Evolutionary conservation across 2,113 vertebrate species (phyloP).

Genomic region (Amblyopsis rosae): DNA sequence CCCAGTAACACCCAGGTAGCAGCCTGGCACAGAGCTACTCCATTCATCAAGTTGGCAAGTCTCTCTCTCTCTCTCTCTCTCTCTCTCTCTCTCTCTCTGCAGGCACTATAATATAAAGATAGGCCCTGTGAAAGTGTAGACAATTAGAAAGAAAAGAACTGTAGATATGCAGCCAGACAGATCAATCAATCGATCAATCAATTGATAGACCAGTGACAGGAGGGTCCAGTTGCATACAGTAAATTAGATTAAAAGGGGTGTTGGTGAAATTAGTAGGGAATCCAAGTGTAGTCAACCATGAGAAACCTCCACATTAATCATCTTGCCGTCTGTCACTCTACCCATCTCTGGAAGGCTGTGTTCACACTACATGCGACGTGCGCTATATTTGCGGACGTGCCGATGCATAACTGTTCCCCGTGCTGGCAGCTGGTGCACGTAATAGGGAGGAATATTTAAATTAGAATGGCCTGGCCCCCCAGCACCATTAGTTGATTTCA

Average conservation of each 20-base stretch:
- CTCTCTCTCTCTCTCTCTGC: neutral
- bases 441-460: no score
- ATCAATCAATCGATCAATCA: conserved; percentile 17
- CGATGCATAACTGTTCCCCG: no score
- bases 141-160: conserved; percentile 4
- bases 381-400: no score
- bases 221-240: neutral
- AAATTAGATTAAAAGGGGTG: neutral
- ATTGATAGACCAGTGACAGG: neutral
- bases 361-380: no score
- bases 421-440: no score
- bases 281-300: neutral
- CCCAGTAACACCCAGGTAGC: conserved; percentile 3
- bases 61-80: neutral
- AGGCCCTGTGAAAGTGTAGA: neutral
- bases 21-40: conserved; percentile 27
- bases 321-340: neutral
- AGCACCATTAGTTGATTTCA: no score
- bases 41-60: conserved; percentile 43
- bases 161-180: neutral
- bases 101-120: conserved; percentile 12
- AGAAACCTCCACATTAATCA: neutral
- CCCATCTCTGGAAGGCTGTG: neutral
- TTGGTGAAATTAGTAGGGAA: neutral
- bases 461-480: no score